A percentile compares a stretch with the other conserved stretches of the same genome.
Conservation (phyloP, 92 coral and sea anemone species). For the Scolanthus callimorphus region DNA sequence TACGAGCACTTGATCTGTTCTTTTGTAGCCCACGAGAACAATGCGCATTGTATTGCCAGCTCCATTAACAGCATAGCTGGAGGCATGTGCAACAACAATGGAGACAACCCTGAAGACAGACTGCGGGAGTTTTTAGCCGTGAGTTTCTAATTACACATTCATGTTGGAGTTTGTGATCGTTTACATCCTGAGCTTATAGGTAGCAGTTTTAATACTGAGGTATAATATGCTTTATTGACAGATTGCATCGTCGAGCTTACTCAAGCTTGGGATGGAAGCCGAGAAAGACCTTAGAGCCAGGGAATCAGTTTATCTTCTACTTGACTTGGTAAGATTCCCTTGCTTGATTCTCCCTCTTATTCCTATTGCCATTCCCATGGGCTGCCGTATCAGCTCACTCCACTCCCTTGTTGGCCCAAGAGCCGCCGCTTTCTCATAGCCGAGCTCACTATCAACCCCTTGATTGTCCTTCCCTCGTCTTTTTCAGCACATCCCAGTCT, state of each 20-base stretch:
- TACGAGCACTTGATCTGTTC: not conserved
- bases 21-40: slow-evolving; percentile 81
- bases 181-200: no score
- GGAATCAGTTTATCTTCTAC: slow-evolving; percentile 91
- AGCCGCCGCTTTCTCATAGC: no score
- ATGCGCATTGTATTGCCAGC: slow-evolving; percentile 90
- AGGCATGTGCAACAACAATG: slow-evolving; percentile 86
- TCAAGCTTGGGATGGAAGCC: slow-evolving; percentile 92
- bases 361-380: no score
- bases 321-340: slow-evolving; percentile 96
- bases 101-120: slow-evolving; percentile 88
- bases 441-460: no score
- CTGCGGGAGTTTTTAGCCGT: slow-evolving; percentile 93
- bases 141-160: slow-evolving; percentile 30
- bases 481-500: no score
- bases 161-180: no score
- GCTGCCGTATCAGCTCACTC: no score
- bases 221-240: slow-evolving; percentile 5
- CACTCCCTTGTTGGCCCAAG: no score
- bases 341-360: no score
- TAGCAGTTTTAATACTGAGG: no score
- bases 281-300: slow-evolving; percentile 89
- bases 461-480: no score
- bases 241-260: slow-evolving; percentile 97
- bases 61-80: slow-evolving; percentile 78